phyloP scores from a whole-genome alignment of 2,797 vertebrate species.

The Acropternis orthonyx region DNA sequence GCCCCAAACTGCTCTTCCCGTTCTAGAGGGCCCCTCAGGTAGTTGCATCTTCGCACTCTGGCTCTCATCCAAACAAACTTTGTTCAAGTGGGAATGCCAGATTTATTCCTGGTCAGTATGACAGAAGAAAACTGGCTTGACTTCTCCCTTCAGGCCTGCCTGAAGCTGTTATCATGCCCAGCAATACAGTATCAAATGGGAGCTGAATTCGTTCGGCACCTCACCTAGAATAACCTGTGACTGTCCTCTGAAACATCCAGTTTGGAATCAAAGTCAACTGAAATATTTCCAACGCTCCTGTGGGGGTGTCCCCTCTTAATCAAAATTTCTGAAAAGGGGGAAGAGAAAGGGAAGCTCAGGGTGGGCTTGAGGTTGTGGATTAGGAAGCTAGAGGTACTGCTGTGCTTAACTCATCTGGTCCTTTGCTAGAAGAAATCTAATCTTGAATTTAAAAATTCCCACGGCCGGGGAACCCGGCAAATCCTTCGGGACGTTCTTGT shows the following conservation, averaged over 20 bases:
- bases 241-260: background rate
- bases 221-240: background rate
- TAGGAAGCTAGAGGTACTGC: background rate
- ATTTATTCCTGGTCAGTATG: background rate
- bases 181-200: background rate
- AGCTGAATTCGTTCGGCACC: background rate
- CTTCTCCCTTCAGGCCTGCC: background rate
- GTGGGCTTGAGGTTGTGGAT: background rate
- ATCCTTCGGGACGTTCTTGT: background rate
- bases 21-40: background rate
- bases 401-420: background rate
- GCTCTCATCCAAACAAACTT: background rate
- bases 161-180: background rate
- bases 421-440: background rate
- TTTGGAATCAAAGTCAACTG: background rate
- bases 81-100: background rate
- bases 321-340: background rate
- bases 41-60: background rate
- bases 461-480: background rate
- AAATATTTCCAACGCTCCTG: background rate
- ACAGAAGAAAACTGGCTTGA: background rate
- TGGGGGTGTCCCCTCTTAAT: background rate
- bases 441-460: background rate
- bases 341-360: background rate
- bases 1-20: background rate